Conservation (phyloP, 1,140 invertebrate genomes). For the Hyles vespertilio region DNA sequence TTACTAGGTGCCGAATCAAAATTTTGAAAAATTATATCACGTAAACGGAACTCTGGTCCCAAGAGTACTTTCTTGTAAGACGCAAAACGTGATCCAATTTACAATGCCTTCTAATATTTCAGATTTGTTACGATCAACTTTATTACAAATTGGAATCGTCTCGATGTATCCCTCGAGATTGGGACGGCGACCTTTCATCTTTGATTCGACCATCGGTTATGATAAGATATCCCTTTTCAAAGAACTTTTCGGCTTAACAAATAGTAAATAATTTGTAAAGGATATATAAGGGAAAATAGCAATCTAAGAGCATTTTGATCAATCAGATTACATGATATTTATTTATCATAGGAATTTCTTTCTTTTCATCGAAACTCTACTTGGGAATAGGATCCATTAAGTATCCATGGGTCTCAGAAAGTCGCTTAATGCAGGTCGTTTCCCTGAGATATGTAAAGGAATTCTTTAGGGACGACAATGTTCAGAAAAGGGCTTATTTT, state of each 20-base stretch:
- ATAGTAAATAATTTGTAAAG: too few species aligned
- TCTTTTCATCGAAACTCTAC: too few species aligned
- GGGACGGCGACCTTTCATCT: slow-evolving; percentile 25
- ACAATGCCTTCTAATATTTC: slow-evolving; percentile 42
- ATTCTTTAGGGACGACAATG: too few species aligned
- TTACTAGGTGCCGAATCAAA: neutral
- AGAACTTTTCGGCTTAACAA: slow-evolving; percentile 1
- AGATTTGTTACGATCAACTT: slow-evolving; percentile 42
- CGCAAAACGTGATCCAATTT: slow-evolving; percentile 54
- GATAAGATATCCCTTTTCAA: slow-evolving; percentile 16
- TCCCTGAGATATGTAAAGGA: too few species aligned
- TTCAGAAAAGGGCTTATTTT: too few species aligned
- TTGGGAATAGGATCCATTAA: too few species aligned
- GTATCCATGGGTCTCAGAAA: too few species aligned
- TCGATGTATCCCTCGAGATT: slow-evolving; percentile 34
- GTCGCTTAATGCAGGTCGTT: too few species aligned
- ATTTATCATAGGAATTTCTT: too few species aligned
- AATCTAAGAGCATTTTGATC: neutral
- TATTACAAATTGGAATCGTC: slow-evolving; percentile 52
- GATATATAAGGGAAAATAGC: too few species aligned
- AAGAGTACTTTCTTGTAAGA: slow-evolving; percentile 30
- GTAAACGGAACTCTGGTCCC: slow-evolving; percentile 31
- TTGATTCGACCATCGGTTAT: slow-evolving; percentile 23
- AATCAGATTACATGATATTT: too few species aligned
- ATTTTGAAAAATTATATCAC: slow-evolving; percentile 1